phyloP scores from a whole-genome alignment of 2,113 vertebrate species.

The Chaetura pelagica region DNA sequence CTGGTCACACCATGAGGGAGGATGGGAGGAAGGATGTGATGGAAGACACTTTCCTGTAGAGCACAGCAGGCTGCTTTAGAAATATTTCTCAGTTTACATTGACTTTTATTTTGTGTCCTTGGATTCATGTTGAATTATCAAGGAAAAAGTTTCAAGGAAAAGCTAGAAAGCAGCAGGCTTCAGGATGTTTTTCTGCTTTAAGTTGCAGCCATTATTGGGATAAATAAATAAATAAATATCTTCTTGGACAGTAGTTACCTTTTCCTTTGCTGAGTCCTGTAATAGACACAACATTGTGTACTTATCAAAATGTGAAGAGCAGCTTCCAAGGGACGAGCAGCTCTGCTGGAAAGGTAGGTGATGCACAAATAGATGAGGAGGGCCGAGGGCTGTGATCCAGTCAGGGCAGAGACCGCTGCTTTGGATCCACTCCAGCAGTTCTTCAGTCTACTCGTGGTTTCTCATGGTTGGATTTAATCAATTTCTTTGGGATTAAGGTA shows the following conservation, averaged over 20 bases:
- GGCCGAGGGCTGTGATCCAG: neutral
- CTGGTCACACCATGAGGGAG: rapidly evolving
- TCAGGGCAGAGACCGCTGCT: neutral
- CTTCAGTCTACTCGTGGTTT: neutral
- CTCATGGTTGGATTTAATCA: neutral
- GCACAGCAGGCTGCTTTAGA: neutral
- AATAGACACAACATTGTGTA: neutral
- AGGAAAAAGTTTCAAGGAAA: neutral
- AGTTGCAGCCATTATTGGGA: neutral
- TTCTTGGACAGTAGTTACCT: neutral
- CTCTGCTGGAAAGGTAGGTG: neutral
- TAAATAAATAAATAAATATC: neutral
- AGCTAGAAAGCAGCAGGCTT: neutral
- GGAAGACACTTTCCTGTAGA: neutral
- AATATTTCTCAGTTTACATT: neutral
- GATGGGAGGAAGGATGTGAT: neutral
- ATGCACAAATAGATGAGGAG: neutral
- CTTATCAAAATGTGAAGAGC: neutral
- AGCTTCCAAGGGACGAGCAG: neutral
- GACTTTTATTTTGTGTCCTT: neutral
- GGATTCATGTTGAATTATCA: neutral
- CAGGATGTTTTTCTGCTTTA: neutral
- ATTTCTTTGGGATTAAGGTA: neutral
- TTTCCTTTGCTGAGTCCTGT: neutral
- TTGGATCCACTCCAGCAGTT: neutral